phyloP scores from a whole-genome alignment of 2,113 vertebrate genomes.

The Equus quagga region DNA sequence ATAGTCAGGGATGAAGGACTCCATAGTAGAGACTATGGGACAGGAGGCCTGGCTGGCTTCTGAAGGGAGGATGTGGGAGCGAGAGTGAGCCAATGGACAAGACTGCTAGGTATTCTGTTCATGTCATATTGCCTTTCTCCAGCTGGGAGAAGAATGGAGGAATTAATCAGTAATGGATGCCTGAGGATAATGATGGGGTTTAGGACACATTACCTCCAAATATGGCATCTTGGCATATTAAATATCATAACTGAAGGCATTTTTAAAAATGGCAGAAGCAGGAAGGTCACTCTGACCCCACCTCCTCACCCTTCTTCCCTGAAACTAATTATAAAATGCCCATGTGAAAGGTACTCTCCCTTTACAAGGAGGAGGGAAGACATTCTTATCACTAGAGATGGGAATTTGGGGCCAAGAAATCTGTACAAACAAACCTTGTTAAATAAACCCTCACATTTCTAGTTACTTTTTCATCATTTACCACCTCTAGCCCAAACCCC shows the following conservation, averaged over 20 bases:
- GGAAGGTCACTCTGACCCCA: not conserved
- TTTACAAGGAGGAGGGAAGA: not conserved
- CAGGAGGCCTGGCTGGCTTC: not conserved
- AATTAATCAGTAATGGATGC: not conserved
- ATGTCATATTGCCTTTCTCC: not conserved
- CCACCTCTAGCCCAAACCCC: not conserved
- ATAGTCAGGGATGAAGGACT: not conserved
- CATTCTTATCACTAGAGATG: not conserved
- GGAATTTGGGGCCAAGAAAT: not conserved
- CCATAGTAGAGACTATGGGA: too few relatives aligned
- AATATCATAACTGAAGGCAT: not conserved
- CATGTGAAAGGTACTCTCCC: not conserved
- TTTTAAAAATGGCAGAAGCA: not conserved
- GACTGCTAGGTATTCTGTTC: not conserved
- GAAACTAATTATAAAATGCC: not conserved
- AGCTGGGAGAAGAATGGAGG: not conserved
- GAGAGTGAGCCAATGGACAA: not conserved
- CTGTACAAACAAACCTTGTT: not conserved
- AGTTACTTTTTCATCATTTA: not conserved
- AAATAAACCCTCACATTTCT: not conserved
- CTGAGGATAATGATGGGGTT: not conserved
- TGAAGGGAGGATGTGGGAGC: not conserved
- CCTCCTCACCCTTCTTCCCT: not conserved
- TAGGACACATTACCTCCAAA: not conserved
- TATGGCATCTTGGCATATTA: not conserved